Evolutionary conservation across 2,888 invertebrate genomes (phyloP).

Genomic region (Lithophane semibrunnea): DNA sequence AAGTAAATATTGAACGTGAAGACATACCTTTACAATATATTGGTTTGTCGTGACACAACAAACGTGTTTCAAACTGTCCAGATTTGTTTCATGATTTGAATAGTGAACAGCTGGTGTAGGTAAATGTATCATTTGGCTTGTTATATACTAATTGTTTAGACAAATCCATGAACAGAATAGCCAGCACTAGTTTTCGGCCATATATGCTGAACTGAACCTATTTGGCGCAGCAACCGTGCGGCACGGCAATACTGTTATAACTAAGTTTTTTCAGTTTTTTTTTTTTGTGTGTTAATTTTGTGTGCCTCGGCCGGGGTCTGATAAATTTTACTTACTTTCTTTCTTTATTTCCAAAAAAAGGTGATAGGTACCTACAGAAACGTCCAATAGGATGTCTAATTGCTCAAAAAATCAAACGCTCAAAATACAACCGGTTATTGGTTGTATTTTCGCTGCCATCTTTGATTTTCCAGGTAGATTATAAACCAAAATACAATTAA

Average conservation of each 20-base stretch:
- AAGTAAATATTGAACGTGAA: too few relatives aligned
- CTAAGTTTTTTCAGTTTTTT: neutral
- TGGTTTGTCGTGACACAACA: slow-evolving; percentile 8
- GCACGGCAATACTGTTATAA: neutral
- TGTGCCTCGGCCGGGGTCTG: neutral
- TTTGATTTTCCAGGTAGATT: neutral
- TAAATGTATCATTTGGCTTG: neutral
- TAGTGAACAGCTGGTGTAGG: neutral
- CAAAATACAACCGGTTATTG: neutral
- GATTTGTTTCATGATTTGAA: slow-evolving; percentile 11
- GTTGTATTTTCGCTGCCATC: neutral
- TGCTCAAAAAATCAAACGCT: neutral
- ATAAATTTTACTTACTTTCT: neutral
- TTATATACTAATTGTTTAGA: neutral
- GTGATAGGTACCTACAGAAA: neutral
- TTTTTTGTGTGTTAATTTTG: neutral
- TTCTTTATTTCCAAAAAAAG: neutral
- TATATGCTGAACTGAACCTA: neutral
- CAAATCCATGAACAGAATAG: neutral
- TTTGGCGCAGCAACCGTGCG: neutral
- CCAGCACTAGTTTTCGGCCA: neutral
- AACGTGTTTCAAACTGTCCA: neutral
- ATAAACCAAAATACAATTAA: neutral
- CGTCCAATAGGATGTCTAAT: neutral
- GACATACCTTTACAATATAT: slow-evolving; percentile 9